Evolutionary conservation across 2,113 vertebrate species (phyloP), one percentile per base, ranked within the genome.

Genomic region (Tachycineta bicolor): DNA sequence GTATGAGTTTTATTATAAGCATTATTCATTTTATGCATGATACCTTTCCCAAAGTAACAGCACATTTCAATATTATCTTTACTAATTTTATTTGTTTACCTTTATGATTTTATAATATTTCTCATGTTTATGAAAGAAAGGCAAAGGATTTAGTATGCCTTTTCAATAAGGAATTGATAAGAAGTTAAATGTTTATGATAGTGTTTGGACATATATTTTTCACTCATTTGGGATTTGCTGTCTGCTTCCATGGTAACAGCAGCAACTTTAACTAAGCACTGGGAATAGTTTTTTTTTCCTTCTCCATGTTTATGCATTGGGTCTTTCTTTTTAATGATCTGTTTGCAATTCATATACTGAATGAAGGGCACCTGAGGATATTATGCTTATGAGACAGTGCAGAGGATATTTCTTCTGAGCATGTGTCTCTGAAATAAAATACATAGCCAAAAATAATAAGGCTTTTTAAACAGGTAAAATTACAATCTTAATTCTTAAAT

Each of bases 191-290:
- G 58, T 69, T 79, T 13, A 5, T 97, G 49, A 84, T 56, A 74
- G 18, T 68, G 34, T 63, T 91, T 89, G 64, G 24, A 24, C 56
- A 81, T n/a, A 53, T 26, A 55, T 55, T 87, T n/a, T 94, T 89
- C 39, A 52, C 91, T 97, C 96, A 67, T 93, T 62, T 90, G 97
- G 83, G 95, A 97, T 34, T 8, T 95, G 65, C 89, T 96, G 83
- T 97, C 93, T 97, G 23, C 44, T 96, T 94, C 96, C 87, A 91
- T 96, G 84, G 96, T 90, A 96, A 97, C 96, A 90, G 67, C 78
- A 92, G 96, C 95, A 97, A 97, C 67, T 96, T 96, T 92, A 97
- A 93, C 96, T 95, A 73, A 93, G 91, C 96, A 23, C 50, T 97
- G 97, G 96, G 96, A 94, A 91, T 96, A 94, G 69, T 76, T 83